A percentile compares a stretch with the other conserved stretches of the same genome.
These are phyloP conservation scores for Ischnura elegans DNA, from an alignment of 2,888 invertebrate species.

Conservation along the genomic window DNA sequence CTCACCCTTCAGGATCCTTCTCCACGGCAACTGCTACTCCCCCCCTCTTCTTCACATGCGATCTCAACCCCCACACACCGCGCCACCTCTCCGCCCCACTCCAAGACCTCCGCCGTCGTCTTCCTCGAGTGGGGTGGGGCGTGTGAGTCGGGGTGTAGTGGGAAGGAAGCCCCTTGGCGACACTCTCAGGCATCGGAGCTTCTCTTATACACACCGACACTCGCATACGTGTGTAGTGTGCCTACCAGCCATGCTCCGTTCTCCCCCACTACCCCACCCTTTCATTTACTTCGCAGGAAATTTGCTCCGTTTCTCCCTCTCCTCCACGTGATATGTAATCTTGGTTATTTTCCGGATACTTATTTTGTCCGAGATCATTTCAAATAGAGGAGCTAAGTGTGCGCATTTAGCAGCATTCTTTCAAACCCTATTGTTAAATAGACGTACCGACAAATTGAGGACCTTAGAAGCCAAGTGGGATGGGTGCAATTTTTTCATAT, in stretches of 20 bases:
- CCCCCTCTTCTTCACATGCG: background rate
- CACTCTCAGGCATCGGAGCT: conserved; percentile 12
- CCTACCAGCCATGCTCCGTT: background rate
- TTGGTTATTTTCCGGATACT: too few species aligned
- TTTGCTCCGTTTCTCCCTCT: background rate
- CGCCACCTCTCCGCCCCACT: background rate
- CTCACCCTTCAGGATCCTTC: background rate
- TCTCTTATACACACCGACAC: background rate
- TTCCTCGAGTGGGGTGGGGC: background rate
- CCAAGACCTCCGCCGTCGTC: background rate
- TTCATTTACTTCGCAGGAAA: background rate
- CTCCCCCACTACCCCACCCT: background rate
- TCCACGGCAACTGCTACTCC: conserved; percentile 22
- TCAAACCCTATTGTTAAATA: too few species aligned
- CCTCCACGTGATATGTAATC: too few species aligned
- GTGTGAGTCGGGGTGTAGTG: too few species aligned
- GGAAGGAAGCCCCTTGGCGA: conserved; percentile 17
- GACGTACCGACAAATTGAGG: too few species aligned
- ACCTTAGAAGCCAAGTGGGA: too few species aligned
- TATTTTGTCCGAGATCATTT: too few species aligned
- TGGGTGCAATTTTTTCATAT: too few species aligned
- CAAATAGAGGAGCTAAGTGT: too few species aligned
- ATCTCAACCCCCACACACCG: background rate
- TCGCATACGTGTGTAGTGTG: conserved; percentile 26
- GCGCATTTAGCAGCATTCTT: too few species aligned